Evolutionary conservation across 2,113 vertebrate genomes (phyloP), one percentile per base, ranked within the genome.

Genomic region (Nothoprocta perdicaria): DNA sequence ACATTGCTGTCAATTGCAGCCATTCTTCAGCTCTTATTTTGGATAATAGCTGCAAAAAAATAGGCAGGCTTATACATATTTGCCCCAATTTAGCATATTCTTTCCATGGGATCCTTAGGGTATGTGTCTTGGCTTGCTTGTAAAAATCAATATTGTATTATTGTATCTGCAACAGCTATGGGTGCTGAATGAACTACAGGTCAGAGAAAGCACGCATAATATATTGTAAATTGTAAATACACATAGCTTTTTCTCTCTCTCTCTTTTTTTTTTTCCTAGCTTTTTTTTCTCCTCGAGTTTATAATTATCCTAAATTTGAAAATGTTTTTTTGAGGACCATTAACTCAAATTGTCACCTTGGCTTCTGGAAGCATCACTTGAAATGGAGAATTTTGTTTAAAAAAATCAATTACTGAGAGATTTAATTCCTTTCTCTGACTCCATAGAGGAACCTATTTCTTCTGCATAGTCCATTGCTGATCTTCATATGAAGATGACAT

Each of bases 181-280:
- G 38, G 58, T 62, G 24, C n/a, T 86, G 60, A 74, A 53, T 21
- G 26, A 76, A 66, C 21, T 60, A 84, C 14, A 73, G 24, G n/a
- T 35, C 62, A 79, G 23, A 81, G 18, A 19, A 84, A 12, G 6
- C 4, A 45, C 35, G n/a, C 35, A 60, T 0, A 76, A 12, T 33
- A 48, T 35, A n/a, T n/a, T n/a, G 2, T 38, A 72, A 74, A 83
- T 40, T 53, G 33, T 7, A 79, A 86, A 69, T 40, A 55, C 40
- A 66, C 12, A 12, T 1, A 41, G 2, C 0, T 6, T 17, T 21
- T 14, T 9, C 8, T 43, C 41, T 43, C 0, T 6, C 14, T 21
- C 12, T 9, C 8, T 43, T 10, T 43, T 43, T 43, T 43, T 43
- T 43, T 43, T 43, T 43, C 6, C 15, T 17, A 21, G 41, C 14